A percentile compares a stretch with the other conserved stretches of the same genome.
Conservation (phyloP, 2,797 vertebrate species). For the Selene dorsalis region DNA sequence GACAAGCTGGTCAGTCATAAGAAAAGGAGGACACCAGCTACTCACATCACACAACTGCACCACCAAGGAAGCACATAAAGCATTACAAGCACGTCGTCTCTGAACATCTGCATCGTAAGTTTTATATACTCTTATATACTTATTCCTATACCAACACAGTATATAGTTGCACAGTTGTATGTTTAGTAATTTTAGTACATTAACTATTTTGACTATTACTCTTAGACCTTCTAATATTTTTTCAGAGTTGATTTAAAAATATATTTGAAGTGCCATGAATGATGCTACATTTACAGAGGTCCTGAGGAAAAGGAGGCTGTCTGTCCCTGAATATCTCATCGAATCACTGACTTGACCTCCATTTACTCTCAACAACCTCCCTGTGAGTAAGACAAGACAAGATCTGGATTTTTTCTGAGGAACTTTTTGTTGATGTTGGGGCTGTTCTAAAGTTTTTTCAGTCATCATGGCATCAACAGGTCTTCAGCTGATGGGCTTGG, state of each 20-base stretch:
- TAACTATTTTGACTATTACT: background rate
- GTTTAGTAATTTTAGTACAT: background rate
- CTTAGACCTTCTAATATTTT: background rate
- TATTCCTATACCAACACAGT: too few relatives aligned
- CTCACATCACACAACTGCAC: constrained; percentile 29
- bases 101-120: constrained; percentile 57
- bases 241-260: background rate
- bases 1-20: constrained; percentile 70
- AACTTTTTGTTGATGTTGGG: background rate
- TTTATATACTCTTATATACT: background rate
- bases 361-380: background rate
- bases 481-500: constrained; percentile 91
- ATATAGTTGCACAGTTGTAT: background rate
- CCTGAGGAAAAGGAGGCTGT: constrained; percentile 6
- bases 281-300: constrained; percentile 15
- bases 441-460: background rate
- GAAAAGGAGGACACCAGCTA: constrained; percentile 42
- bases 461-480: constrained; percentile 89
- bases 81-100: background rate
- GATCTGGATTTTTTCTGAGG: background rate
- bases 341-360: background rate
- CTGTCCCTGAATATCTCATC: background rate
- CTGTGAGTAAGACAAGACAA: background rate
- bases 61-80: constrained; percentile 11
- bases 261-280: background rate